phyloP scores from a whole-genome alignment of 2,113 vertebrate genomes.

The Struthio camelus region DNA sequence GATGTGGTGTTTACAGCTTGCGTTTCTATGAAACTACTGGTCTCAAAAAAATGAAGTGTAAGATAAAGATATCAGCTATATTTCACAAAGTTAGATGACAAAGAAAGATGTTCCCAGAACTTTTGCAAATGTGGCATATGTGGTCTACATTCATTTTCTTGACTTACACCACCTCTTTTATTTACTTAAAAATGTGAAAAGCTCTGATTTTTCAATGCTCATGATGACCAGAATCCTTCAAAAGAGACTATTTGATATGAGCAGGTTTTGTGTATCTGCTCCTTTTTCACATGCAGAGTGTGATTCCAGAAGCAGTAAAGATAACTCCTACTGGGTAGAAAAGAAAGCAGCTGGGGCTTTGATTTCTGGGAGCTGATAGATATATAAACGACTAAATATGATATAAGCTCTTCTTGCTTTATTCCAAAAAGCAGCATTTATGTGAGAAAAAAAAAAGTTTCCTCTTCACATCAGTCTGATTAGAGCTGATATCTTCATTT shows the following conservation, averaged over 20 bases:
- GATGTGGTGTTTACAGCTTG: neutral
- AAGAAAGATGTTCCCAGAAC: neutral
- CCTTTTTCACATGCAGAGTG: neutral
- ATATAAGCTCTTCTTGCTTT: neutral
- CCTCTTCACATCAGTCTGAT: neutral
- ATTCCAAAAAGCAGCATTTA: neutral
- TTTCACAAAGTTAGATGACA: neutral
- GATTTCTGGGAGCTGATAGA: neutral
- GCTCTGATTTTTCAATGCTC: neutral
- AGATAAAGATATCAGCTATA: neutral
- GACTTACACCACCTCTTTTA: neutral
- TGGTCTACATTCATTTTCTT: neutral
- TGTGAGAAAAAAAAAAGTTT: neutral
- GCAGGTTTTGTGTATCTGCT: neutral
- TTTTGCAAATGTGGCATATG: neutral
- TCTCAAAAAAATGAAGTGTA: neutral
- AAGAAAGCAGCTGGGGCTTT: accelerated
- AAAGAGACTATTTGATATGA: neutral
- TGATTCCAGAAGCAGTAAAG: neutral
- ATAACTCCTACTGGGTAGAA: neutral
- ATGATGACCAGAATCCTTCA: neutral
- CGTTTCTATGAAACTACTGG: neutral
- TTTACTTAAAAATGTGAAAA: neutral
- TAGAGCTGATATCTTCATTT: constrained; percentile 22
- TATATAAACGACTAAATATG: neutral